phyloP scores from a whole-genome alignment of 35 echinoderm and acorn worm species.

The Hemicentrotus pulcherrimus region DNA sequence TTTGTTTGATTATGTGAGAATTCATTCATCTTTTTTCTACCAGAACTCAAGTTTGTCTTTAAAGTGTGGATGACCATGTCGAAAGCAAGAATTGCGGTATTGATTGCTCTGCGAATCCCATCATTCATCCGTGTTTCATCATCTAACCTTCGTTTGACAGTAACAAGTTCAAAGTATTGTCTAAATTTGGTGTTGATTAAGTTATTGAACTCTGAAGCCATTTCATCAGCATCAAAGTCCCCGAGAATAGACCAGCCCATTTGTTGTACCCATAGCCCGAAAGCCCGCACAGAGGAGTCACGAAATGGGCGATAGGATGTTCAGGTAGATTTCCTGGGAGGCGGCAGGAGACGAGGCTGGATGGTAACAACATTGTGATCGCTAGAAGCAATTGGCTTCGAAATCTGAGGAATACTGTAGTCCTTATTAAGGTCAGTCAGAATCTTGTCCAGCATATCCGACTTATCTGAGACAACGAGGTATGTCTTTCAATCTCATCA shows the following conservation, averaged over 20 bases:
- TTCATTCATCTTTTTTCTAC: too few species aligned
- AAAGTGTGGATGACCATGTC: not conserved
- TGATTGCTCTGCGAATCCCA: not conserved
- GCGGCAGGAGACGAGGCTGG: not conserved
- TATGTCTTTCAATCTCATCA: not conserved
- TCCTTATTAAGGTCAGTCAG: not conserved
- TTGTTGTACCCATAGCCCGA: not conserved
- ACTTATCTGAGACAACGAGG: not conserved
- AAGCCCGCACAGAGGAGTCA: not conserved
- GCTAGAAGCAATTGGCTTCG: not conserved
- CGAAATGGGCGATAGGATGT: not conserved
- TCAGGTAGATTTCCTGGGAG: not conserved
- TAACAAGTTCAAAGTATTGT: slow-evolving; percentile 22
- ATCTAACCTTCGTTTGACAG: not conserved
- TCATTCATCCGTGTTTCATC: not conserved
- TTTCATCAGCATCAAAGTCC: not conserved
- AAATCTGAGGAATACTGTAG: not conserved
- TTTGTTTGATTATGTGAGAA: too few species aligned
- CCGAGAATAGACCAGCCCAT: not conserved
- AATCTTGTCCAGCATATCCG: not conserved
- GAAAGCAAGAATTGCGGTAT: not conserved
- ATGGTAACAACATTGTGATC: too few species aligned
- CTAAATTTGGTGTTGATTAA: not conserved
- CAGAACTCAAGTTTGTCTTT: too few species aligned
- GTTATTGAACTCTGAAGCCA: not conserved